phyloP scores from a whole-genome alignment of 2,888 invertebrate species.

The Cryptus armator region DNA sequence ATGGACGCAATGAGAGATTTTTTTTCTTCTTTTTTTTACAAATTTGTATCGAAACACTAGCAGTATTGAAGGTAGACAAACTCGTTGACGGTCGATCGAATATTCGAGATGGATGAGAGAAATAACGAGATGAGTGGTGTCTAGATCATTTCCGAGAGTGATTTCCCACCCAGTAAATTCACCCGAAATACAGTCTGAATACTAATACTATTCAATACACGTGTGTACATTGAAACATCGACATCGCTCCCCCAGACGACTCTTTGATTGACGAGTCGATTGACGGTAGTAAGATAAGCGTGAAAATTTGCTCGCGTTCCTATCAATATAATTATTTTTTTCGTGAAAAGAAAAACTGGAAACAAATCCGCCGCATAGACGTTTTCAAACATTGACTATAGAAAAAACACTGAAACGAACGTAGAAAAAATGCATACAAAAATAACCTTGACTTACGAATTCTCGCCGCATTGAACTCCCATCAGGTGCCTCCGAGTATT shows the following conservation, averaged over 20 bases:
- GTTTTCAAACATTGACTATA: neutral
- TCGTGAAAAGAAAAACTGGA: too few relatives aligned
- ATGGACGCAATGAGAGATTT: neutral
- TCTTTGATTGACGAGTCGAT: neutral
- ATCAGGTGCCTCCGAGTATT: neutral
- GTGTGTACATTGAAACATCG: neutral
- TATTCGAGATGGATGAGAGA: constrained; percentile 21
- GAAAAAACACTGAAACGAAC: neutral
- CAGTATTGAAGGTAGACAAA: neutral
- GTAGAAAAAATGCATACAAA: neutral
- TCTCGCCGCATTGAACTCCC: neutral
- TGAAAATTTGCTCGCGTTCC: neutral
- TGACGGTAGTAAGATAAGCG: neutral
- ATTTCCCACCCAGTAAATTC: constrained; percentile 51
- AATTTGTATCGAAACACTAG: neutral
- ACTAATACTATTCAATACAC: constrained; percentile 3
- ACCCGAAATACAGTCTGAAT: constrained; percentile 2
- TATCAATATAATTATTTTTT: too few relatives aligned
- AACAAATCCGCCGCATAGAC: neutral
- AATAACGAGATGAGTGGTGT: constrained; percentile 41
- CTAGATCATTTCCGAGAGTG: constrained; percentile 62
- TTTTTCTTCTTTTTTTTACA: neutral
- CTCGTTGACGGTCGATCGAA: constrained; percentile 25
- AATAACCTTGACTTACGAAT: neutral
- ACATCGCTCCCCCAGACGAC: neutral